Conservation (phyloP, 2,797 vertebrate genomes). For the Phrynocephalus vlangalii region DNA sequence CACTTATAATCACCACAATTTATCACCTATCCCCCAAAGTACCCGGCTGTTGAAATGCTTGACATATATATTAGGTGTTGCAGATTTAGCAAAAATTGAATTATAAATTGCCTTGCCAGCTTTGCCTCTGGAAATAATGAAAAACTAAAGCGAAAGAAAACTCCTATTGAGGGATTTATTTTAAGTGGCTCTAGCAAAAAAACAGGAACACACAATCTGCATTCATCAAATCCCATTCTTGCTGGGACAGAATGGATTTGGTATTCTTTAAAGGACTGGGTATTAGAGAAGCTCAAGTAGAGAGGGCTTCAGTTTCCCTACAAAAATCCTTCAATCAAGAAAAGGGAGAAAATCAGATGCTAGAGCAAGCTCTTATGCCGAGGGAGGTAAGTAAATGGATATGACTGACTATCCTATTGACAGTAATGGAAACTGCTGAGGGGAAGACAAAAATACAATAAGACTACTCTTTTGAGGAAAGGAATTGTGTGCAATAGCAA, state of each 20-base stretch:
- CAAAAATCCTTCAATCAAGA: slow-evolving; percentile 58
- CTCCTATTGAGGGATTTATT: slow-evolving; percentile 82
- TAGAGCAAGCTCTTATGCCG: slow-evolving; percentile 40
- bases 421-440: neutral
- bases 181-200: slow-evolving; percentile 76
- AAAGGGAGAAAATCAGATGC: slow-evolving; percentile 4
- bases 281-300: slow-evolving; percentile 42
- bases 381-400: neutral
- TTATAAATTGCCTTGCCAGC: slow-evolving; percentile 90
- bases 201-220: slow-evolving; percentile 78
- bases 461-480: slow-evolving; percentile 46
- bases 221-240: slow-evolving; percentile 78
- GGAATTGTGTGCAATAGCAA: slow-evolving; percentile 60
- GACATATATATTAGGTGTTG: slow-evolving; percentile 97
- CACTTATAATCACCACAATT: slow-evolving; percentile 87
- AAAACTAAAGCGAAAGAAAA: slow-evolving; percentile 81
- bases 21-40: slow-evolving; percentile 88
- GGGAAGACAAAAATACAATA: neutral
- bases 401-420: neutral
- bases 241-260: slow-evolving; percentile 64
- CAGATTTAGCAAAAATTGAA: slow-evolving; percentile 93
- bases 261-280: slow-evolving; percentile 62
- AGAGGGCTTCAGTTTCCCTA: slow-evolving; percentile 53
- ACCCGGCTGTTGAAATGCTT: slow-evolving; percentile 91
- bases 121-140: slow-evolving; percentile 89